These are phyloP conservation scores for Hyles lineata DNA, from an alignment of 2,888 invertebrate species.

Conservation along the genomic window DNA sequence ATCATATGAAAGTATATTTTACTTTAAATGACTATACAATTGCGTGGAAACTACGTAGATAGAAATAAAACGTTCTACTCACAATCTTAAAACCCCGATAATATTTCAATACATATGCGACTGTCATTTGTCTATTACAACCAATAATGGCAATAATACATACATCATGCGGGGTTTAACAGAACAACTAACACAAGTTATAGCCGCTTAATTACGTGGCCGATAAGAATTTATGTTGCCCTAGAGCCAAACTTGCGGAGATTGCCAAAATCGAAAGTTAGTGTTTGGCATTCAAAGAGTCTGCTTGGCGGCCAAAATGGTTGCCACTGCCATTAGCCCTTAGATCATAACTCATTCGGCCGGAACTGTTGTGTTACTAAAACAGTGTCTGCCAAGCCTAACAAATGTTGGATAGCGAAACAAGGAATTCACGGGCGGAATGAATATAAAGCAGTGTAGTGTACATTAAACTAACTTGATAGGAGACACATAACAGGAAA, in stretches of 20 bases:
- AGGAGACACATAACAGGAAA: too few species aligned
- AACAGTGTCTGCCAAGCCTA: conserved; percentile 17
- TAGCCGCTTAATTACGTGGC: not conserved
- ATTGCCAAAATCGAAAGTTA: conserved; percentile 21
- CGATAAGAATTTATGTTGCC: conserved; percentile 12
- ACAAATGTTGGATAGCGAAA: not conserved
- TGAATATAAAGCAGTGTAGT: not conserved
- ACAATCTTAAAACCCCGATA: too few species aligned
- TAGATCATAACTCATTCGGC: conserved; percentile 11
- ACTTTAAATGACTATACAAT: too few species aligned
- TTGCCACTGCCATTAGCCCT: conserved; percentile 20
- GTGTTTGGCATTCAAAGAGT: conserved; percentile 20
- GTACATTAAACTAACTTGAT: not conserved
- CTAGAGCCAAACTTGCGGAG: not conserved
- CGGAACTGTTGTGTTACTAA: conserved; percentile 18
- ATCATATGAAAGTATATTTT: too few species aligned
- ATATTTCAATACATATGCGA: too few species aligned
- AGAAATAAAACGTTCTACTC: too few species aligned
- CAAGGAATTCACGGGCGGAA: too few species aligned
- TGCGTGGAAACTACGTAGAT: too few species aligned
- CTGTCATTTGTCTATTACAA: not conserved
- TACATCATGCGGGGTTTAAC: not conserved
- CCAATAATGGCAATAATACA: not conserved
- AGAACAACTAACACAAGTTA: not conserved
- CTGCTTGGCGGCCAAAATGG: conserved; percentile 12